phyloP scores from a whole-genome alignment of 1,140 invertebrate species.

The Drosophila elegans region DNA sequence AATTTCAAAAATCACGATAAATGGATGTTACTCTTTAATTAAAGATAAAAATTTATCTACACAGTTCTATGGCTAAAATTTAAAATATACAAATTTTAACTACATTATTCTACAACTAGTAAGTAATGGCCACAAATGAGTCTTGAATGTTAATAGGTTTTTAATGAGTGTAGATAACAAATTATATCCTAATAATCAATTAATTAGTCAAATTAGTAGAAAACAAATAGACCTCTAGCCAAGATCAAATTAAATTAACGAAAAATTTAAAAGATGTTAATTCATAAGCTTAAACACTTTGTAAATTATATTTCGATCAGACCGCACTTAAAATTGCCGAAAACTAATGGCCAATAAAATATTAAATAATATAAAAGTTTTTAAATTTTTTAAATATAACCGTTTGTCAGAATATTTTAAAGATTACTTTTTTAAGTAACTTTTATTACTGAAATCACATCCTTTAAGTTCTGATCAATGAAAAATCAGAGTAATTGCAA shows the following conservation, averaged over 20 bases:
- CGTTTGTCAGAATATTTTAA: too few relatives aligned
- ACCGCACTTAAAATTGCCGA: too few relatives aligned
- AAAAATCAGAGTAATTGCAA: not conserved
- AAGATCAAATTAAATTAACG: too few relatives aligned
- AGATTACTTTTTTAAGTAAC: too few relatives aligned
- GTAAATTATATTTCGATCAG: not conserved
- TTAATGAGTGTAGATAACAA: not conserved
- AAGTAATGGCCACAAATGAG: not conserved
- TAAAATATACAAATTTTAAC: not conserved
- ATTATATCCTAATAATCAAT: not conserved
- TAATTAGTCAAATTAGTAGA: not conserved
- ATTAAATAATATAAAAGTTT: too few relatives aligned
- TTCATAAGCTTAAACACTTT: not conserved
- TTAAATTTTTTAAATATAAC: too few relatives aligned
- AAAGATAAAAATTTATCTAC: not conserved
- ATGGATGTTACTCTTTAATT: too few relatives aligned
- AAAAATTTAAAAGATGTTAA: too few relatives aligned
- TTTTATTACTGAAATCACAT: not conserved
- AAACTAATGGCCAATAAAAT: too few relatives aligned
- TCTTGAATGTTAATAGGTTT: not conserved
- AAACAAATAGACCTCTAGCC: not conserved
- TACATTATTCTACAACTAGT: not conserved
- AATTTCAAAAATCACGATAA: too few relatives aligned
- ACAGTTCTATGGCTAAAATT: too few relatives aligned
- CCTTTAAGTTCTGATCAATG: not conserved